Evolutionary conservation across 2,888 invertebrate species (phyloP), one percentile per base, ranked within the genome.

Genomic region (Phania funesta): DNA sequence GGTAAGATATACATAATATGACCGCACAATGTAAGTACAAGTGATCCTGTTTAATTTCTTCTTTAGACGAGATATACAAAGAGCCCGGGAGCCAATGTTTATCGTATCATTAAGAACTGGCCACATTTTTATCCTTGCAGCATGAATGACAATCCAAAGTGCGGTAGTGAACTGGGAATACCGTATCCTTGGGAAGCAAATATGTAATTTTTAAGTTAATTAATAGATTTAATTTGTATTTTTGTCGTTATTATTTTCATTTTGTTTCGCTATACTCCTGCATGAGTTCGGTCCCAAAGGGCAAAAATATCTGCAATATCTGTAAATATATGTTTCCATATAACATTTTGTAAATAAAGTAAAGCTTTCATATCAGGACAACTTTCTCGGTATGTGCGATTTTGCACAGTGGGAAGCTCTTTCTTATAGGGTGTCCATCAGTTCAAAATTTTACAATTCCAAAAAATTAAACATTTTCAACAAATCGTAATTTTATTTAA

Each of bases 21-120:
- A 41, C 0, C 5, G n/a, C 16, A 7, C 0, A 18, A 44, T 44
- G 11, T 13, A 18, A 46, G 20, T 7, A 29, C 13, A 46, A 18
- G 13, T 20, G 6, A 2, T 24, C 16, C 1, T 35, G 38, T 54
- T 32, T 58, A 6, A 22, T 58, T 67, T 4, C 56, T 22, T 71
- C 1, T 46, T 44, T 71, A 91, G 90, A 93, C 92, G 0, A 87
- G 85, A 68, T 50, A 82, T 0, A 91, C 92, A 0, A 85, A 86
- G 29, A 93, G 93, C 87, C 93, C 93, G 1, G 93, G 93, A 3
- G 84, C 85, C 8, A 90, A 92, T 87, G 90, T 93, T 1, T 92
- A 91, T 73, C 88, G 89, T 26, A 89, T 91, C 84, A 92, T 93
- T 16, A 89, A 90, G 38, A 90, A 88, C 8, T 93, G 92, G 92